Percentiles rank a stretch among this genome's conserved stretches.
These are phyloP conservation scores for Sebastes iracundus DNA, from an alignment of 2,797 vertebrate genomes.

Conservation along the genomic window DNA sequence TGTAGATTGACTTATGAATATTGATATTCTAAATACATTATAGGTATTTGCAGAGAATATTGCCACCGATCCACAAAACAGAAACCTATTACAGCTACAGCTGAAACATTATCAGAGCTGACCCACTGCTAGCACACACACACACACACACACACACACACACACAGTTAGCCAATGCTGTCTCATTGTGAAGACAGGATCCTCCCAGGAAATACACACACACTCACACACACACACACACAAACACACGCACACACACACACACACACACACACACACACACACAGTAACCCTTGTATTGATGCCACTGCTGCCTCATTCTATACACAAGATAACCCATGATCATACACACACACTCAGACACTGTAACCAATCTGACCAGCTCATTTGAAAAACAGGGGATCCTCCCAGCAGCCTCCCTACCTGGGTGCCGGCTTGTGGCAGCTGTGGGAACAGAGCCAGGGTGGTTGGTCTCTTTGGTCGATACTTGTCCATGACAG, in stretches of 20 bases:
- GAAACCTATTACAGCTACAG: neutral
- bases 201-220: too few species aligned
- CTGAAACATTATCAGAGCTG: slow-evolving; percentile 7
- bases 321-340: slow-evolving; percentile 26
- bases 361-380: neutral
- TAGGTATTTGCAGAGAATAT: neutral
- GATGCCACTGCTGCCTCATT: neutral
- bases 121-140: slow-evolving; percentile 4
- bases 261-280: slow-evolving; percentile 7
- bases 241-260: neutral
- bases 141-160: slow-evolving; percentile 1
- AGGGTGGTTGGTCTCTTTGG: slow-evolving; percentile 96
- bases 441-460: slow-evolving; percentile 92
- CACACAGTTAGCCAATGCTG: neutral
- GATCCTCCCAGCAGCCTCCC: slow-evolving; percentile 33
- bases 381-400: slow-evolving; percentile 11
- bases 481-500: slow-evolving; percentile 91
- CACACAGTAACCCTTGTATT: neutral
- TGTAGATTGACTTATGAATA: neutral
- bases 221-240: neutral
- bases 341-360: neutral
- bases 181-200: too few species aligned
- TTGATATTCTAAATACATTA: neutral
- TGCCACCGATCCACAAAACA: neutral
- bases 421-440: slow-evolving; percentile 93